Evolutionary conservation across 2,797 vertebrate genomes (phyloP).

Genomic region (Hypotaenidia okinawae): DNA sequence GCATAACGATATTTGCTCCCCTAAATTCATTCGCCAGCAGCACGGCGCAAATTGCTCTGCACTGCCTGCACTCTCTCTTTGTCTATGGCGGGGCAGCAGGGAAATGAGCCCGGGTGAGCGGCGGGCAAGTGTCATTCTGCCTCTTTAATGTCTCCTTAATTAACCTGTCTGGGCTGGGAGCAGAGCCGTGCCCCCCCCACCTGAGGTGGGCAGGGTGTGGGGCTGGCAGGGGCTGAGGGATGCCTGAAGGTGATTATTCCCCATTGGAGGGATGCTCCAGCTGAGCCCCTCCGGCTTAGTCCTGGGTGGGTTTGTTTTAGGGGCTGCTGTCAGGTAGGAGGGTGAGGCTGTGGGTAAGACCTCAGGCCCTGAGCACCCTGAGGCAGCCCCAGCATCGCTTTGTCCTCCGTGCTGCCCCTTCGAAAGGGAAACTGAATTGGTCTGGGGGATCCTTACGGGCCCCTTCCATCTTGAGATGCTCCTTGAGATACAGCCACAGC

Average conservation of each 20-base stretch:
- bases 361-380: background rate
- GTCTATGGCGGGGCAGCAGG: constrained; percentile 75
- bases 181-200: constrained; percentile 6
- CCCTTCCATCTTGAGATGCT: background rate
- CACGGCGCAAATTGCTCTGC: constrained; percentile 78
- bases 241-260: background rate
- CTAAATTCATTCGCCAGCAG: constrained; percentile 78
- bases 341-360: rapidly evolving
- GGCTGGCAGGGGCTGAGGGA: background rate
- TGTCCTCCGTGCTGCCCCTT: rapidly evolving
- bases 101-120: constrained; percentile 77
- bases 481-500: background rate
- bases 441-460: background rate
- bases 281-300: background rate
- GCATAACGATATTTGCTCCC: constrained; percentile 82
- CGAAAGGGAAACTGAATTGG: background rate
- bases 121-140: constrained; percentile 75
- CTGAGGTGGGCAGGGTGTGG: background rate
- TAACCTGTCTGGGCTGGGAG: constrained; percentile 52
- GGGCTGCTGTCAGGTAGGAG: background rate
- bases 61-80: constrained; percentile 74
- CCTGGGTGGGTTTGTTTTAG: background rate
- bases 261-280: background rate
- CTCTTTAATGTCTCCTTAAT: constrained; percentile 81
- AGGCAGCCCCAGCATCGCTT: background rate